phyloP scores from a whole-genome alignment of 30 jellyfish, hydroid and myxozoan species.

The Catostylus mosaicus region DNA sequence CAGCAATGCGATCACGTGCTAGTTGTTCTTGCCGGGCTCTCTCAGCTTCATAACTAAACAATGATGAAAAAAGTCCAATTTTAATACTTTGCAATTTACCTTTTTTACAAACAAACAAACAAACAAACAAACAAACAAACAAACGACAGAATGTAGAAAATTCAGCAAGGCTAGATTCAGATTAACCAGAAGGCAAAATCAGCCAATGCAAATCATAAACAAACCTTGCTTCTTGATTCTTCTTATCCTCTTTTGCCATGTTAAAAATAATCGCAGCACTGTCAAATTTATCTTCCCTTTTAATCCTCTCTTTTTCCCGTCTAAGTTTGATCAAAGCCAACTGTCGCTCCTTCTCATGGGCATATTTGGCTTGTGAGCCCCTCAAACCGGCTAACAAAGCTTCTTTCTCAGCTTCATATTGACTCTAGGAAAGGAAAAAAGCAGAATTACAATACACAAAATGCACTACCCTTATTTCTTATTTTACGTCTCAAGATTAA shows the following conservation, averaged over 20 bases:
- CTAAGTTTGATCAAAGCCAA: slow-evolving; percentile 75
- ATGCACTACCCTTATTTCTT: too few relatives aligned
- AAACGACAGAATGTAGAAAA: too few relatives aligned
- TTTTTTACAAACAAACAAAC: too few relatives aligned
- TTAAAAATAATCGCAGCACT: slow-evolving; percentile 85
- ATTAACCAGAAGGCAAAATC: too few relatives aligned
- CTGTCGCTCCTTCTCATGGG: slow-evolving; percentile 84
- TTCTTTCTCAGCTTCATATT: slow-evolving; percentile 83
- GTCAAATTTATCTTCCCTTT: slow-evolving; percentile 89
- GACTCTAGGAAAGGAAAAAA: slow-evolving; percentile 45
- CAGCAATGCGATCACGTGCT: slow-evolving; percentile 85
- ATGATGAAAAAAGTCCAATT: not conserved
- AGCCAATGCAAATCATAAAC: not conserved
- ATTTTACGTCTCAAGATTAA: too few relatives aligned
- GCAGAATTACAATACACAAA: too few relatives aligned
- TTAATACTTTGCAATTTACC: too few relatives aligned
- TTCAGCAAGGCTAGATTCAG: too few relatives aligned
- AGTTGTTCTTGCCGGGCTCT: slow-evolving; percentile 95
- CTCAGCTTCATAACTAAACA: slow-evolving; percentile 73
- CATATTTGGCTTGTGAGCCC: slow-evolving; percentile 67
- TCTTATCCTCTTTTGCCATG: slow-evolving; percentile 74
- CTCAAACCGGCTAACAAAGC: slow-evolving; percentile 75
- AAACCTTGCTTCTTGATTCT: slow-evolving; percentile 70
- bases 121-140: too few relatives aligned
- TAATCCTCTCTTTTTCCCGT: slow-evolving; percentile 68